A percentile compares a stretch with the other conserved stretches of the same genome.
phyloP scores from a whole-genome alignment of 2,797 vertebrate genomes.

The Coranthus polyacanthus region DNA sequence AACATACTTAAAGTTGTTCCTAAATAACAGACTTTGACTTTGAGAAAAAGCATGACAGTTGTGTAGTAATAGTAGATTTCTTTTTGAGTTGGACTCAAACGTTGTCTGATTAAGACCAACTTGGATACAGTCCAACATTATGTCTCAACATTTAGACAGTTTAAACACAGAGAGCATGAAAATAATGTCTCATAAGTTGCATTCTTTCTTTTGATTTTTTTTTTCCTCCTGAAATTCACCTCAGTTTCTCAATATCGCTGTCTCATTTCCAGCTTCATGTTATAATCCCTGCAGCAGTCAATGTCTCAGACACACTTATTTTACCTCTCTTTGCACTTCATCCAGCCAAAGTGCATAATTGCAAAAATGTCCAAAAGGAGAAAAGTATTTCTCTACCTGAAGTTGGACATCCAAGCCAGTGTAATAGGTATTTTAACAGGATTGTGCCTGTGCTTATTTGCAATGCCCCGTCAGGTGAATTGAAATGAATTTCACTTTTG shows the following conservation, averaged over 20 bases:
- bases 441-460: slow-evolving; percentile 42
- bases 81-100: too few species aligned
- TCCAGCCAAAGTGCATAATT: slow-evolving; percentile 65
- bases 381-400: slow-evolving; percentile 32
- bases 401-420: slow-evolving; percentile 29
- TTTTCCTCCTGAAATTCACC: slow-evolving; percentile 35
- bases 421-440: slow-evolving; percentile 47
- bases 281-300: slow-evolving; percentile 68
- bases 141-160: slow-evolving; percentile 1
- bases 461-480: slow-evolving; percentile 49
- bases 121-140: not conserved
- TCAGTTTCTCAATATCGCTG: slow-evolving; percentile 32
- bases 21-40: too few species aligned
- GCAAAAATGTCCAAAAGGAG: slow-evolving; percentile 48
- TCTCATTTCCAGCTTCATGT: slow-evolving; percentile 62
- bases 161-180: slow-evolving; percentile 10
- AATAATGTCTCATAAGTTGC: slow-evolving; percentile 17
- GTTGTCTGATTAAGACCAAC: not conserved
- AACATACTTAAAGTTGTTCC: too few species aligned
- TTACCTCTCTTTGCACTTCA: slow-evolving; percentile 53
- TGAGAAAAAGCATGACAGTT: too few species aligned
- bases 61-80: too few species aligned
- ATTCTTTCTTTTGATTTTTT: not conserved
- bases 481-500: slow-evolving; percentile 49
- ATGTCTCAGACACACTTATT: slow-evolving; percentile 66